Base-by-base conservation (phyloP, 2,113 vertebrate genomes). In the Catharus fuscescens region DNA sequence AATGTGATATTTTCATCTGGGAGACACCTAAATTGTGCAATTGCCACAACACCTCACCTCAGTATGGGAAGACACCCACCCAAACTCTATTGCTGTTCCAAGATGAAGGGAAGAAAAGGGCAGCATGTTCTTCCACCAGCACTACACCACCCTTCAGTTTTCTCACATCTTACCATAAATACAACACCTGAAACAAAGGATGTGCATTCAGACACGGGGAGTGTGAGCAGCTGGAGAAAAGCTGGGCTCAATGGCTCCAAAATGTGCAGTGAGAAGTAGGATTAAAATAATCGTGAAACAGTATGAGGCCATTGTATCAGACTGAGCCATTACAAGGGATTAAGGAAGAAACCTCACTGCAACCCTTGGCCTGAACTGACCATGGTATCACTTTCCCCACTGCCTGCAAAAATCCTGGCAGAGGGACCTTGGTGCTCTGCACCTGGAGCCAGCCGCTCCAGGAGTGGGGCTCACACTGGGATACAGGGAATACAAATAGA, bases 1-100 rank as follows among this genome's bases (percentile, higher is more conserved):
- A 94, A 71, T 29, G 32, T 0, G 1, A 14, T 93, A 71, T 96
- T 93, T 96, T 93, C 61, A 83, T 66, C 34, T 66, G 73, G 84
- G 78, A 91, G 89, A 92, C 86, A 90, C 70, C 81, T 87, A 85
- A 92, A 57, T 6, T 24, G 53, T 87, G 59, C 64, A 89, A 95
- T 82, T 85, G 87, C 81, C 70, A 67, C 42, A 79, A 50, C 29
- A 91, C 32, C 69, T 92, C 50, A 69, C 54, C 89, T 91, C 92
- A 92, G 86, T 94, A 89, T 25, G 66, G 91, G 29, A 93, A 76
- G 53, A 96, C 38, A 0, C 91, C 95, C 57, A 88, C 95, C 70
- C 24, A 52, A 91, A 38, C 45, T 31, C 88, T 96, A 44, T 23
- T 94, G 71, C 78, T 90, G 87, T n/a, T 88, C 70, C 71, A 54